phyloP scores from a whole-genome alignment of 2,113 vertebrate species.

The Muntiacus muntjak region DNA sequence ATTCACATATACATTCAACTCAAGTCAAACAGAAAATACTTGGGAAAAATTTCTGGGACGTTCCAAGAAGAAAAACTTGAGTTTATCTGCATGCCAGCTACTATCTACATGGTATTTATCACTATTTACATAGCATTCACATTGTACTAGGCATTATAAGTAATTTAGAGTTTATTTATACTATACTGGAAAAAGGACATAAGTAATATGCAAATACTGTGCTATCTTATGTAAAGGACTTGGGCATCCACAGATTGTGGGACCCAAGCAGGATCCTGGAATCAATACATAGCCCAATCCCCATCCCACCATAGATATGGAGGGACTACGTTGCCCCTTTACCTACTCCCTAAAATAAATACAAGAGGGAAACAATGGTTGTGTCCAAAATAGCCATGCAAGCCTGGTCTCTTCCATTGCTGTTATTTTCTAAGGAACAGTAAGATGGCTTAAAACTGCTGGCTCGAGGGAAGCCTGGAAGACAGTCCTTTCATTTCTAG shows the following conservation, averaged over 20 bases:
- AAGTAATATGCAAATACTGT: neutral
- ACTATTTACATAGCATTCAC: neutral
- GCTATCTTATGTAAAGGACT: neutral
- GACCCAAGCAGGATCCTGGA: neutral
- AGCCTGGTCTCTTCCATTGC: neutral
- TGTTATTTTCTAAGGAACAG: slow-evolving; percentile 27
- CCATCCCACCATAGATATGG: neutral
- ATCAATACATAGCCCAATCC: neutral
- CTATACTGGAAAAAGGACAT: neutral
- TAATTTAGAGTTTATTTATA: neutral
- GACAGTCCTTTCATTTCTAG: slow-evolving; percentile 63
- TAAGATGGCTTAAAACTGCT: neutral
- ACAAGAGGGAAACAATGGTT: neutral
- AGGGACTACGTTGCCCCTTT: neutral
- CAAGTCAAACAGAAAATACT: neutral
- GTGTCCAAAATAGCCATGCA: neutral
- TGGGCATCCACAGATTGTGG: neutral
- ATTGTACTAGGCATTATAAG: neutral
- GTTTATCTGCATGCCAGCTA: neutral
- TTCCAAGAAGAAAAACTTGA: neutral
- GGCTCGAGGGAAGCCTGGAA: slow-evolving; percentile 43
- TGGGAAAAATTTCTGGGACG: neutral
- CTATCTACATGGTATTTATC: neutral
- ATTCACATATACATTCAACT: neutral
- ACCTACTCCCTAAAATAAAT: neutral